phyloP scores from a whole-genome alignment of 1,140 invertebrate species.

The Tetraneura akinire region DNA sequence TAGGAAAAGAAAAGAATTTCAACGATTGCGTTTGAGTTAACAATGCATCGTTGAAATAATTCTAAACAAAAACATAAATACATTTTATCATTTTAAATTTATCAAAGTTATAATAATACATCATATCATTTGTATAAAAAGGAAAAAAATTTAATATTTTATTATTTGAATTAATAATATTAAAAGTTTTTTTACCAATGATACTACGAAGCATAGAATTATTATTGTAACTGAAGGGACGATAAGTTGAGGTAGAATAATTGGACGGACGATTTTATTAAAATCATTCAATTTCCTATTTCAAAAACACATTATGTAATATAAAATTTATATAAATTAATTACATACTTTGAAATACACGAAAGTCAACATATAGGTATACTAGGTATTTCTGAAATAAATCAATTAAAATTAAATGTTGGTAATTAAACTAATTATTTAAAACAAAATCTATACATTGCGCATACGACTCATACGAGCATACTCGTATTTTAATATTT shows the following conservation, averaged over 20 bases:
- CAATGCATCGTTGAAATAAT: slow-evolving; percentile 24
- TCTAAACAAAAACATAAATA: slow-evolving; percentile 10
- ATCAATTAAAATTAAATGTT: background rate
- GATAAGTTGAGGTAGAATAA: slow-evolving; percentile 30
- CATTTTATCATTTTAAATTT: too few species aligned
- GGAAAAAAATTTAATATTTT: too few species aligned
- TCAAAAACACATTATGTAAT: background rate
- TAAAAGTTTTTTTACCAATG: too few species aligned
- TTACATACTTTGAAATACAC: background rate
- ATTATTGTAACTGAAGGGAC: slow-evolving; percentile 15
- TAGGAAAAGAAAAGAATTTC: background rate
- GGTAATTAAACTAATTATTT: too few species aligned
- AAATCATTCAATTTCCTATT: slow-evolving; percentile 31
- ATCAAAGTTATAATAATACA: background rate
- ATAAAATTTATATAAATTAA: background rate
- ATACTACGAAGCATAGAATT: background rate
- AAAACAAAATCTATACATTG: background rate
- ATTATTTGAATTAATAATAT: too few species aligned
- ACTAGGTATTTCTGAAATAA: background rate
- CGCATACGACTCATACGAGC: background rate
- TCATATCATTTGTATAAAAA: too few species aligned
- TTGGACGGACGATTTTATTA: background rate
- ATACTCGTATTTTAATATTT: background rate
- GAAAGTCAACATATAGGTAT: too few species aligned
- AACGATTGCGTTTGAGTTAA: background rate